Evolutionary conservation across 2,113 vertebrate species (phyloP).

Genomic region (Zapus hudsonius): DNA sequence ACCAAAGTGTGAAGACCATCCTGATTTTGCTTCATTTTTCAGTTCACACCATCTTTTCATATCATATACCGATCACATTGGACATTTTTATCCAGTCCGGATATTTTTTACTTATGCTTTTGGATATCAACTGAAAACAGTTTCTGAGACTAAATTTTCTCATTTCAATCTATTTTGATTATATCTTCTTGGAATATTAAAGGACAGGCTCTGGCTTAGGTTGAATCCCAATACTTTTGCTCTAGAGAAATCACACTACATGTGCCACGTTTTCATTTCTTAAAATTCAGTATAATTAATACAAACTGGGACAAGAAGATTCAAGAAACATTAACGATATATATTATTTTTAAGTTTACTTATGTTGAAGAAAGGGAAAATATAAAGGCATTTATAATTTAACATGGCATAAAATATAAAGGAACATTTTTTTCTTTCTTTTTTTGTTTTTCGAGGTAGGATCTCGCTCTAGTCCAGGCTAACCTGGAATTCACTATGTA

Average conservation of each 20-base stretch:
- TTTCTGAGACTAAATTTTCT: not conserved
- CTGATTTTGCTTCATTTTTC: not conserved
- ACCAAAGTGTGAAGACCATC: not conserved
- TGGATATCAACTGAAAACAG: not conserved
- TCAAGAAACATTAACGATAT: not conserved
- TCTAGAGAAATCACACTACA: not conserved
- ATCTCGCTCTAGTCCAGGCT: no score
- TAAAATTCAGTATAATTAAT: not conserved
- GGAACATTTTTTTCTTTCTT: no score
- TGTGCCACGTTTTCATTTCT: not conserved
- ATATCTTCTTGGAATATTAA: not conserved
- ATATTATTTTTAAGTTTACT: not conserved
- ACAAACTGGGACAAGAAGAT: not conserved
- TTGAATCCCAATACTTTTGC: not conserved
- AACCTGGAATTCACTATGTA: no score
- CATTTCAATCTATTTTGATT: not conserved
- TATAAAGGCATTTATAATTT: not conserved
- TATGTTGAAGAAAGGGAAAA: not conserved
- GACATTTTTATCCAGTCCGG: not conserved
- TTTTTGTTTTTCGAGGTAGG: no score
- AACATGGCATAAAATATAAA: not conserved
- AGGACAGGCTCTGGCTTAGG: not conserved
- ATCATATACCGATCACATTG: not conserved
- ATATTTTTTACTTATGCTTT: not conserved
- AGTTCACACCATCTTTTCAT: not conserved